Evolutionary conservation across 1,140 invertebrate genomes (phyloP), one percentile per base, ranked within the genome.

Genomic region (Drosophila asahinai): DNA sequence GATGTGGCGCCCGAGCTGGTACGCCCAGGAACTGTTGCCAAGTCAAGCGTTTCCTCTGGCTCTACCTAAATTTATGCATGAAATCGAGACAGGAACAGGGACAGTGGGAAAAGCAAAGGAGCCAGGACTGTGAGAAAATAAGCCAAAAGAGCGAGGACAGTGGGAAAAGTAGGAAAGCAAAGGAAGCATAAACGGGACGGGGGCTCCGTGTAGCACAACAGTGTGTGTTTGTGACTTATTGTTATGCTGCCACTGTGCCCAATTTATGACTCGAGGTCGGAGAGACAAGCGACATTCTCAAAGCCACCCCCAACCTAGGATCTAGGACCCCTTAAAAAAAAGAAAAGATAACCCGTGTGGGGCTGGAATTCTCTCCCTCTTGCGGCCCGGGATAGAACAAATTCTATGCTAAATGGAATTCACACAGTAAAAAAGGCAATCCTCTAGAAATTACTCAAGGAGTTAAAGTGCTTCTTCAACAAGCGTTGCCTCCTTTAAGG

Each of bases 201-300:
- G 30, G 30, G 7, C 27, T 30, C 27, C 27, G 6, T 30, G 6
- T 9, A 61, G 49, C 42, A 17, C 52, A 57, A 11, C 54, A 25
- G 19, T 80, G 38, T 77, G 30, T 91, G 67, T 75, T 67, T 80
- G 52, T 84, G 78, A 87, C 83, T 91, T 91, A 91, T 91, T 91
- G 89, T 91, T 91, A 91, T 91, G 89, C 83, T 77, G 83, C 75
- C 83, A 91, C 81, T 91, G 83, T 79, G 67, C 83, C 70, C 81
- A 91, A 91, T 91, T 91, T 91, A 91, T 91, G 87, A 91, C 78
- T 80, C 62, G 83, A 90, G 86, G 86, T 86, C 82, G 84, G 64
- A 9, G 47, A 40, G 67, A 57, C 67, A 71, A 71, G 67, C 67
- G 64, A 71, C 67, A 57, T 55, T 68, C 64, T 55, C 5, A 22